A percentile compares a stretch with the other conserved stretches of the same genome.
These are phyloP conservation scores for Petrocephalus schoutedeni DNA, from an alignment of 2,797 vertebrate species.

Conservation along the genomic window DNA sequence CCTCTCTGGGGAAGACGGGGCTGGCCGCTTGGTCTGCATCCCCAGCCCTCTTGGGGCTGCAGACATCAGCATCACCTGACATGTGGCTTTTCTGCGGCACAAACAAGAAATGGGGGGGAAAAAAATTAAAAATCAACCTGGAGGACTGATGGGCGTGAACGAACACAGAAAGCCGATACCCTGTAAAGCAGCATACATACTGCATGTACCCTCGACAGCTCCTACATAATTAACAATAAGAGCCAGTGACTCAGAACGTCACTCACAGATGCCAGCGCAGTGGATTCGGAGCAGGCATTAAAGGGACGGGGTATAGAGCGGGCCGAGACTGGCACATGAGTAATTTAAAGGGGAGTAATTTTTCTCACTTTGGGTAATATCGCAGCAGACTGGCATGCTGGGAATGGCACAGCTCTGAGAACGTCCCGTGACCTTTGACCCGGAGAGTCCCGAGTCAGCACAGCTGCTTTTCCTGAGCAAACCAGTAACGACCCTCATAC, in stretches of 20 bases:
- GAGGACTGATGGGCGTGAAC: not conserved
- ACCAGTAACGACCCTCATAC: slow-evolving; percentile 13
- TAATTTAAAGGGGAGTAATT: not conserved
- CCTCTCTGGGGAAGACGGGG: not conserved
- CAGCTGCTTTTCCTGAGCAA: not conserved
- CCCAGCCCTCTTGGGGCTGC: not conserved
- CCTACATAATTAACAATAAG: not conserved
- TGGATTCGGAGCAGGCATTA: not conserved
- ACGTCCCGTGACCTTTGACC: not conserved
- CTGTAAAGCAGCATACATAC: not conserved
- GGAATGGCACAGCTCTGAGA: not conserved
- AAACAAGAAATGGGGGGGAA: not conserved
- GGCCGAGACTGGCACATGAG: not conserved
- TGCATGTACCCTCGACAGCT: not conserved
- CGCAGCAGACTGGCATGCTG: not conserved
- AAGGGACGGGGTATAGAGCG: not conserved
- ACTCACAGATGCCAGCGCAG: not conserved
- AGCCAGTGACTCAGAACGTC: not conserved
- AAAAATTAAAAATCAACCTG: not conserved
- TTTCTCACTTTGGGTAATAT: not conserved
- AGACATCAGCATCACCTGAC: not conserved
- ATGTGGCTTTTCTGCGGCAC: not conserved
- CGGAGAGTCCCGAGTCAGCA: not conserved
- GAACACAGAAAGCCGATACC: not conserved
- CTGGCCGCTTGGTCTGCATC: not conserved